These are phyloP conservation scores for Hemiprocne comata DNA, from an alignment of 2,113 vertebrate genomes.

Conservation along the genomic window DNA sequence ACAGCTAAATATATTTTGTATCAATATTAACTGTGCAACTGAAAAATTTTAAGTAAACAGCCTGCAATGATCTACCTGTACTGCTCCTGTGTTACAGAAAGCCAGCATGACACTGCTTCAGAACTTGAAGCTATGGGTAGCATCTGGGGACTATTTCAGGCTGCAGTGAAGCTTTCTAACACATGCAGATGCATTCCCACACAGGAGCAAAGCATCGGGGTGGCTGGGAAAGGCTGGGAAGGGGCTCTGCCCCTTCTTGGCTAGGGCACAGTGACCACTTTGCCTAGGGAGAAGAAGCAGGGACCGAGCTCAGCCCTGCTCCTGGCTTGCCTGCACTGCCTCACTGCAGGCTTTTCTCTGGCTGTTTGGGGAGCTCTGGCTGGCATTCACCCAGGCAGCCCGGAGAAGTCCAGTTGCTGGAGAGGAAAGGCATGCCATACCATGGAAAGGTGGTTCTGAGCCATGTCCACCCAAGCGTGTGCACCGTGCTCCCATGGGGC, in stretches of 20 bases:
- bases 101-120: background rate
- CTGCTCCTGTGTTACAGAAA: background rate
- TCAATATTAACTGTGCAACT: background rate
- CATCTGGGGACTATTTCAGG: background rate
- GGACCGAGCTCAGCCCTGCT: background rate
- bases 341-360: background rate
- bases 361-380: background rate
- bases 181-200: background rate
- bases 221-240: background rate
- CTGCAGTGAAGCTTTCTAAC: background rate
- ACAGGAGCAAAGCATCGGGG: background rate
- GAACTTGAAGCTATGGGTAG: background rate
- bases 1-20: background rate
- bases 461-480: background rate
- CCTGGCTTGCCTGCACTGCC: background rate
- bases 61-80: background rate
- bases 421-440: too few species aligned
- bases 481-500: background rate
- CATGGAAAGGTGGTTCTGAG: background rate
- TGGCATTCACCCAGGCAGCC: background rate
- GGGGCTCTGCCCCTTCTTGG: background rate
- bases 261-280: accelerated
- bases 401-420: too few species aligned
- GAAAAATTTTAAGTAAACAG: background rate
- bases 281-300: too few species aligned